Conservation (phyloP, 2,888 invertebrate genomes). For the Ischnura elegans region DNA sequence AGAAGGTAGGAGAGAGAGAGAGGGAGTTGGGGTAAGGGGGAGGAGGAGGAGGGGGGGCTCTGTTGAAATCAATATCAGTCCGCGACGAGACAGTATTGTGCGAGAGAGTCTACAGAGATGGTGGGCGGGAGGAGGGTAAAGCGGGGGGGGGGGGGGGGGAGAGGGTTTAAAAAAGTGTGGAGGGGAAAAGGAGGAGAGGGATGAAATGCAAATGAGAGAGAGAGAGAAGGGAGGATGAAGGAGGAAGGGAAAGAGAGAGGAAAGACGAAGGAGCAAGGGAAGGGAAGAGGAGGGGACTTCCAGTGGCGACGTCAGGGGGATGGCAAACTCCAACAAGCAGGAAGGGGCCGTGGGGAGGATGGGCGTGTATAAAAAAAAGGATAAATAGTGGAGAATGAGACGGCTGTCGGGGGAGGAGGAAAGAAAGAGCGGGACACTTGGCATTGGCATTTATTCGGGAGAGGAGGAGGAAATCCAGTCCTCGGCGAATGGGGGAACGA, state of each 20-base stretch:
- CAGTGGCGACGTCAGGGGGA: neutral
- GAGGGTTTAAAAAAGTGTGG: neutral
- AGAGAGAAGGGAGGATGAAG: constrained; percentile 59
- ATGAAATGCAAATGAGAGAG: neutral
- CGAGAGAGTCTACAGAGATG: constrained; percentile 66
- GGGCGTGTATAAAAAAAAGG: constrained; percentile 39
- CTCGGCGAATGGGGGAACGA: neutral
- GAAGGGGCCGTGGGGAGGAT: neutral
- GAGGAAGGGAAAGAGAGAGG: constrained; percentile 35
- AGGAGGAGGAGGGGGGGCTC: constrained; percentile 44
- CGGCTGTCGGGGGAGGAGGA: neutral
- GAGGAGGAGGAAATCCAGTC: constrained; percentile 33
- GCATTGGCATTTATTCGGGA: constrained; percentile 54
- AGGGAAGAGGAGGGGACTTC: neutral
- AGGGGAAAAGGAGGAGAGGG: neutral
- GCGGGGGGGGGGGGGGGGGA: neutral
- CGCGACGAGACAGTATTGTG: constrained; percentile 67
- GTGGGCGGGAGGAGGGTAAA: neutral
- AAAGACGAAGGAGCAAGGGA: neutral
- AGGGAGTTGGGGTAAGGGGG: too few relatives aligned
- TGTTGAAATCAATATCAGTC: constrained; percentile 67
- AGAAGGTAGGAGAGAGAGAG: neutral
- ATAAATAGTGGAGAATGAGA: constrained; percentile 22
- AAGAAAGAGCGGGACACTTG: constrained; percentile 14
- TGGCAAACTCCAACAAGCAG: constrained; percentile 43